These are phyloP conservation scores for Brachypteracias leptosomus DNA, from an alignment of 2,113 vertebrate species.

Conservation along the genomic window DNA sequence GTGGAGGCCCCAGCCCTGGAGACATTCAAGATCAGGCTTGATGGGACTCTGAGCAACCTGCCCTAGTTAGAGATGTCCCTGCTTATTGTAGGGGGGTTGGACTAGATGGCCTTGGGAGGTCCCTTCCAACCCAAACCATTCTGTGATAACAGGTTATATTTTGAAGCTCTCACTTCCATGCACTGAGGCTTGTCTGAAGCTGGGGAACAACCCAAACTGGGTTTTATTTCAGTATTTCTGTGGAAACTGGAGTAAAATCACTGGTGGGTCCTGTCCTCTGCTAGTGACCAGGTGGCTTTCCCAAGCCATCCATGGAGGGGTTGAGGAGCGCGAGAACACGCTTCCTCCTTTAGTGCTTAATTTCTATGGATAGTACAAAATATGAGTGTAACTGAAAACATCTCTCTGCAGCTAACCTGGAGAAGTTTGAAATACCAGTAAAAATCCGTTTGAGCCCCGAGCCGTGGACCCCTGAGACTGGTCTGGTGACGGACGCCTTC, in stretches of 20 bases:
- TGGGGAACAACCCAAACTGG: background rate
- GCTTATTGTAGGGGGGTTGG: too few species aligned
- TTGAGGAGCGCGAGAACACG: rapidly evolving
- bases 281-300: background rate
- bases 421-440: slow-evolving; percentile 92
- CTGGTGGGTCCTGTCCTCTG: background rate
- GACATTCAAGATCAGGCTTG: too few species aligned
- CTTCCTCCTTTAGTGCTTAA: background rate
- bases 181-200: background rate
- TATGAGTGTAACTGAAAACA: background rate
- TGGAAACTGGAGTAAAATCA: background rate
- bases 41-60: too few species aligned
- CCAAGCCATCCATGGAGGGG: rapidly evolving
- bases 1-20: too few species aligned
- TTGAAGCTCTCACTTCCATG: background rate
- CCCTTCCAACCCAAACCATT: too few species aligned
- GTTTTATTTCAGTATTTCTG: background rate
- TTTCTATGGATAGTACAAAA: background rate
- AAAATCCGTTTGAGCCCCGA: slow-evolving; percentile 91
- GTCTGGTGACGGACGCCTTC: slow-evolving; percentile 95
- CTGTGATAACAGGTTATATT: background rate
- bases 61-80: too few species aligned
- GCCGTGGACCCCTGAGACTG: slow-evolving; percentile 94
- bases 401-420: slow-evolving; percentile 81
- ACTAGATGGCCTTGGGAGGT: too few species aligned